phyloP scores from a whole-genome alignment of 2,113 vertebrate genomes.

The Macaca mulatta region DNA sequence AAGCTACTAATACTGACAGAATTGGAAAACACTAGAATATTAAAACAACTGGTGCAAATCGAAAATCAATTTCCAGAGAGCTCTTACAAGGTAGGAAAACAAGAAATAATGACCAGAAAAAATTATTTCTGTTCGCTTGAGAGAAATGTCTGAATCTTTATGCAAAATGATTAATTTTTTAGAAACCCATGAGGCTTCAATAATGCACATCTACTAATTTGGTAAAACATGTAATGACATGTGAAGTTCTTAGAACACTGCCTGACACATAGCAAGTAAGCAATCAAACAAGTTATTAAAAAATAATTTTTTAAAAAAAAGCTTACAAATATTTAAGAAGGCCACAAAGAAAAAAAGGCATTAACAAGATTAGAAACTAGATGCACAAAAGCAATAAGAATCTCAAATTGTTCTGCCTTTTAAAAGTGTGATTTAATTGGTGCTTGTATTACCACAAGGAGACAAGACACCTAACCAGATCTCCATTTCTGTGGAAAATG shows the following conservation, averaged over 20 bases:
- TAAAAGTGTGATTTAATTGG: background rate
- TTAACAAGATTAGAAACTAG: background rate
- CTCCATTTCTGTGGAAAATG: background rate
- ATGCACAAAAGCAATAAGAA: background rate
- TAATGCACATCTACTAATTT: conserved; percentile 45
- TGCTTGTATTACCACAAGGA: background rate
- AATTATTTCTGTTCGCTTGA: conserved; percentile 49
- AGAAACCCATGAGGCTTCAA: conserved; percentile 32
- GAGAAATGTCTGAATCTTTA: conserved; percentile 43
- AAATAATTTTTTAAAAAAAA: background rate
- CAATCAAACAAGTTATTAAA: background rate
- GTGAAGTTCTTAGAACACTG: background rate
- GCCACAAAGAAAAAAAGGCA: background rate
- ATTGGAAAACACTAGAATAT: conserved; percentile 71
- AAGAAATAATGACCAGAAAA: conserved; percentile 67
- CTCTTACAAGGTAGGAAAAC: conserved; percentile 61
- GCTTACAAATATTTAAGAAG: conserved; percentile 29
- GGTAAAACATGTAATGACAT: background rate
- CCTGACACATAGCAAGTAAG: background rate
- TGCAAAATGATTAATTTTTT: conserved; percentile 58
- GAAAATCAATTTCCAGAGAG: conserved; percentile 72
- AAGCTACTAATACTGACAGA: conserved; percentile 66
- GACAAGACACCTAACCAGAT: background rate
- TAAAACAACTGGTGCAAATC: conserved; percentile 71
- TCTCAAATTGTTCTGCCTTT: background rate